A percentile compares a stretch with the other conserved stretches of the same genome.
Evolutionary conservation across 2,113 vertebrate genomes (phyloP).

Genomic region (Xiphophorus couchianus): DNA sequence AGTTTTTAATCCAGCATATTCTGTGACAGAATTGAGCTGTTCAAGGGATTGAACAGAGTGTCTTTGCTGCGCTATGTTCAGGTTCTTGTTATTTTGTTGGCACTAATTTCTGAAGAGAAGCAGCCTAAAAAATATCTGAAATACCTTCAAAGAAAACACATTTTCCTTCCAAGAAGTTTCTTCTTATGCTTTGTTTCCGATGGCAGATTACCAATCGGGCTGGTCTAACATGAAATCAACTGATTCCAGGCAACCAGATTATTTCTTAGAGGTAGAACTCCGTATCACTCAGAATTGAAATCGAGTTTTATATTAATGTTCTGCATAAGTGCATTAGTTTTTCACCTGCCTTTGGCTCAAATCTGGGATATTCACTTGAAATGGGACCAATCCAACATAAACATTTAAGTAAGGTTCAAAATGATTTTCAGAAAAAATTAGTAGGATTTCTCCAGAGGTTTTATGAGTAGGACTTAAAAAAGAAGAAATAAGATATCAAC

Average conservation of each 20-base stretch:
- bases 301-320: conserved; percentile 27
- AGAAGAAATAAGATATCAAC: conserved; percentile 23
- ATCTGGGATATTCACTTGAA: conserved; percentile 44
- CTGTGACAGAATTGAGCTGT: background rate
- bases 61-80: background rate
- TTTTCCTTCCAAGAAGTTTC: background rate
- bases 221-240: background rate
- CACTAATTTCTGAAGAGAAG: too few relatives aligned
- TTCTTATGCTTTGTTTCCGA: background rate
- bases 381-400: conserved; percentile 24
- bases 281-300: background rate
- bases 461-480: background rate
- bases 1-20: background rate
- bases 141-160: background rate
- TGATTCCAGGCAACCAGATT: background rate
- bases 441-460: conserved; percentile 14
- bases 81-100: background rate
- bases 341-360: conserved; percentile 31
- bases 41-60: background rate
- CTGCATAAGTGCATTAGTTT: conserved; percentile 40
- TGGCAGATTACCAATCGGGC: background rate
- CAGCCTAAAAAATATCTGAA: background rate
- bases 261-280: background rate
- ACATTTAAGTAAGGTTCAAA: conserved; percentile 29
- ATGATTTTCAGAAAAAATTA: conserved; percentile 59